Base-by-base conservation (phyloP, 2,113 vertebrate genomes). In the Haemorhous mexicanus region DNA sequence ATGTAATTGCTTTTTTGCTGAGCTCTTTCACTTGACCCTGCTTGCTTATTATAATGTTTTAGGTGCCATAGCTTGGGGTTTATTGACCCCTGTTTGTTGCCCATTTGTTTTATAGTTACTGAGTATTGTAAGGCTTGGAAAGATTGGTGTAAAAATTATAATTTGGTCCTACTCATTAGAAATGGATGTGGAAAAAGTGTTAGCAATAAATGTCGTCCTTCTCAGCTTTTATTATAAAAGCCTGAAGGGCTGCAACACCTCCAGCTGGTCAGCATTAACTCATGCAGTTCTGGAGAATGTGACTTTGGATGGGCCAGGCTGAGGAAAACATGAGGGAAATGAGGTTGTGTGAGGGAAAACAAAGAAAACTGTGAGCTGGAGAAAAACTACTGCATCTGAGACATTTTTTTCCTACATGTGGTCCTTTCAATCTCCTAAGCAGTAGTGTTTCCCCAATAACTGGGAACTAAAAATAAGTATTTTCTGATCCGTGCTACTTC, bases 41-140 rank as follows among this genome's bases (percentile, higher is more conserved):
- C 33, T 41, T 86, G 64, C 56, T 96, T 96, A 93, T 93, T 94
- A 92, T 35, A 83, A 85, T 72, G 41, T 67, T 88, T 94, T 84
- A 86, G 90, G 39, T 78, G 72, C 72, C 39, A 67, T 10, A 72
- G 68, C 62, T 75, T 80, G 46, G 61, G 26, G 64, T 81, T 95
- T 90, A 87, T 63, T 9, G 68, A 88, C 82, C 61, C 26, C n/a
- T 89, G 52, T 63, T 81, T 78, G 68, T 78, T 82, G 50, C 53
- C n/a, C 41, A 41, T 88, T 88, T 91, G 75, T 63, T 94, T 95
- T 88, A 83, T 41, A 91, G 22, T n/a, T 62, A 75, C 32, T 0
- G 17, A 84, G 59, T 82, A 80, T 47, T 67, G 50, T 43, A 74
- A 58, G 32, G 27, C 27, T 70, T 68, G 37, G 43, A 84, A 86